Conservation (phyloP, 2,797 vertebrate genomes). For the Scolopax rusticola region DNA sequence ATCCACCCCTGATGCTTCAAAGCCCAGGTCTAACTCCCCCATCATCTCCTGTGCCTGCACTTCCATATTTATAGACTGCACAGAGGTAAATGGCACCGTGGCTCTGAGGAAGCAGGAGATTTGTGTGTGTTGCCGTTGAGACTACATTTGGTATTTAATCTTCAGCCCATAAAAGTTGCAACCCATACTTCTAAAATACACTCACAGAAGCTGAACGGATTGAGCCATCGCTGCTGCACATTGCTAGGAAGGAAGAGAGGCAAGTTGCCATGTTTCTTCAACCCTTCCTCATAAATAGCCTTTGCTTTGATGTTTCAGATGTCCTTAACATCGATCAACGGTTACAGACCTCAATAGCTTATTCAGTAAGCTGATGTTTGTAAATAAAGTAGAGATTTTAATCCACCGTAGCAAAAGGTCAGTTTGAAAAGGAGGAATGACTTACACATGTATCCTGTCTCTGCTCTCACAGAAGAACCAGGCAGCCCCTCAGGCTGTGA, state of each 20-base stretch:
- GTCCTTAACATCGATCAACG: neutral
- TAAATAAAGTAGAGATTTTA: conserved; percentile 34
- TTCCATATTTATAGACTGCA: neutral
- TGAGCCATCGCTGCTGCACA: neutral
- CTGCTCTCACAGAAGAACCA: neutral
- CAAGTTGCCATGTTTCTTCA: neutral
- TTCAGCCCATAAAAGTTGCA: conserved; percentile 4
- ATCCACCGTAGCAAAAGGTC: neutral
- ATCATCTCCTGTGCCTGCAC: neutral
- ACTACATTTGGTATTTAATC: neutral
- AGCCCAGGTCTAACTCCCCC: neutral
- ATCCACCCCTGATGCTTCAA: neutral
- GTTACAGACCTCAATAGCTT: neutral
- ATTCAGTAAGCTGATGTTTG: neutral
- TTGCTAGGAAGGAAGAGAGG: neutral
- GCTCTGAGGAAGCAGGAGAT: conserved; percentile 25
- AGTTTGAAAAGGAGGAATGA: neutral
- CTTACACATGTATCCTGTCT: neutral
- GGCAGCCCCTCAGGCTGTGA: neutral
- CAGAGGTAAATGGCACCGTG: neutral
- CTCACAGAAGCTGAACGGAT: neutral
- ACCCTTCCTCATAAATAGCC: neutral
- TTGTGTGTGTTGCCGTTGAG: neutral
- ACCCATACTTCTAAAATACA: neutral
- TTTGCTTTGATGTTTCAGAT: conserved; percentile 39